Evolutionary conservation across 2,113 vertebrate species (phyloP).

Genomic region (Morone saxatilis): DNA sequence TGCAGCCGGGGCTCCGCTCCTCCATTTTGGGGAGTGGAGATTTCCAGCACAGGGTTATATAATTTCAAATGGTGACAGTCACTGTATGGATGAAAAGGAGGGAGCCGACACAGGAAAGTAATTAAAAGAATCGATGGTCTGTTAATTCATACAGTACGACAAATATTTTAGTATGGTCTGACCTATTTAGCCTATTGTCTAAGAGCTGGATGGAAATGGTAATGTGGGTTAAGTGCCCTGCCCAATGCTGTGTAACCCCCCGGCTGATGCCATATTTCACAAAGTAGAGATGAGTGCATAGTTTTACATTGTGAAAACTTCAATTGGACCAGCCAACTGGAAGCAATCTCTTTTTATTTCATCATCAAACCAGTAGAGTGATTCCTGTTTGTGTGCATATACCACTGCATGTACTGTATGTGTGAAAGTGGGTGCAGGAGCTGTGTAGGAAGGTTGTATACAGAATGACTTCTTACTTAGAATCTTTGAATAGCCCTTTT

Average conservation of each 20-base stretch:
- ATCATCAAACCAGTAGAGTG: constrained; percentile 41
- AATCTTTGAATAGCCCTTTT: constrained; percentile 6
- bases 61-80: constrained; percentile 67
- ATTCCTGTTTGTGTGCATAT: constrained; percentile 28
- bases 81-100: constrained; percentile 28
- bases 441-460: constrained; percentile 17
- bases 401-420: constrained; percentile 4
- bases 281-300: constrained; percentile 40
- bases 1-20: constrained; percentile 65
- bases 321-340: constrained; percentile 47
- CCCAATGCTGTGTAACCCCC: constrained; percentile 41
- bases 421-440: constrained; percentile 16
- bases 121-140: constrained; percentile 59
- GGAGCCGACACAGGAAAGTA: constrained; percentile 27
- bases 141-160: constrained; percentile 31
- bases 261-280: constrained; percentile 46
- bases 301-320: constrained; percentile 52
- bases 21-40: constrained; percentile 75
- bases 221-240: constrained; percentile 72
- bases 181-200: constrained; percentile 61
- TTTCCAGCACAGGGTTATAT: constrained; percentile 65
- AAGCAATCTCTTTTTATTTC: constrained; percentile 56
- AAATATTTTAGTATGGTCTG: constrained; percentile 53
- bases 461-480: constrained; percentile 2
- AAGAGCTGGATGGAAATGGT: constrained; percentile 38